Evolutionary conservation across 2,113 vertebrate species (phyloP).

Genomic region (Hassar affinis): DNA sequence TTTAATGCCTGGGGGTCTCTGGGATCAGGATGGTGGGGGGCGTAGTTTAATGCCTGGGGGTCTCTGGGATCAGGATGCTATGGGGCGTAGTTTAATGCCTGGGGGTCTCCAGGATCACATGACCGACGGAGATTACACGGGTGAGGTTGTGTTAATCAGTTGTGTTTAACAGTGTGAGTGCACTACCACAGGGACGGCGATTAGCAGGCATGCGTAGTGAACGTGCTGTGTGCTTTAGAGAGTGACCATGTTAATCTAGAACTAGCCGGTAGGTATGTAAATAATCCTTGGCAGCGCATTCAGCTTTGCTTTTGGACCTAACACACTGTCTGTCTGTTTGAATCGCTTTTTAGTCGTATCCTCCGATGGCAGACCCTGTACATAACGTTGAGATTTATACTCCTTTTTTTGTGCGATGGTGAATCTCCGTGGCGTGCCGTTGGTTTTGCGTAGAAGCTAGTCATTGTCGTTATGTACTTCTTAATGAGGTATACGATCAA

Average conservation of each 20-base stretch:
- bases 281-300: not conserved
- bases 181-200: not conserved
- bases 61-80: too few species aligned
- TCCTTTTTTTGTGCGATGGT: constrained; percentile 15
- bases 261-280: not conserved
- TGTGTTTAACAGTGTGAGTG: not conserved
- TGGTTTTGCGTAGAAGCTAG: constrained; percentile 30
- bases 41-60: too few species aligned
- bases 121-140: constrained; percentile 46
- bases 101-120: constrained; percentile 32
- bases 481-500: constrained; percentile 20
- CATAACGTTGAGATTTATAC: constrained; percentile 15
- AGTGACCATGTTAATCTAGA: not conserved
- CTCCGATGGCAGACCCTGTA: not conserved
- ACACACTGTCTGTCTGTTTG: not conserved
- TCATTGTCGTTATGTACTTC: constrained; percentile 13
- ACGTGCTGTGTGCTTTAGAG: not conserved
- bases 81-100: too few species aligned
- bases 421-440: constrained; percentile 26
- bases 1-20: too few species aligned
- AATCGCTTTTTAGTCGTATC: not conserved
- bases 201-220: not conserved
- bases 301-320: not conserved
- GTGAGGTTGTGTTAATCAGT: constrained; percentile 9
- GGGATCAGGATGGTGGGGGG: too few species aligned